A percentile compares a stretch with the other conserved stretches of the same genome.
phyloP scores from a whole-genome alignment of 2,888 invertebrate species.

The Halictus ligatus region DNA sequence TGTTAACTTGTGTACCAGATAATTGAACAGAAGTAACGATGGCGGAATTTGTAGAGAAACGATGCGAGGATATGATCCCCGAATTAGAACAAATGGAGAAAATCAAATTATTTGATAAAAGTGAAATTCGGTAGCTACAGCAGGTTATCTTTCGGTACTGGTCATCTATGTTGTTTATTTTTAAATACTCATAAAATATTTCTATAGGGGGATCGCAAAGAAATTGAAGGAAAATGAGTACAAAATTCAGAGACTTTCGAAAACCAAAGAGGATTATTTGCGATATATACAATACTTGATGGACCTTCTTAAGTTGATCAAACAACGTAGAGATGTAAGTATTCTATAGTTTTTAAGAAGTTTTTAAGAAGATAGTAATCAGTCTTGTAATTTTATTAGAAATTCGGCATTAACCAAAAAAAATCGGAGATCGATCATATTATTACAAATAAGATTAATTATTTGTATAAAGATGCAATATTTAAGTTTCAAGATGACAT shows the following conservation, averaged over 20 bases:
- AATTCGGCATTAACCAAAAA: constrained; percentile 86
- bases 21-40: constrained; percentile 83
- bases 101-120: constrained; percentile 88
- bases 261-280: constrained; percentile 89
- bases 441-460: constrained; percentile 90
- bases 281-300: constrained; percentile 90
- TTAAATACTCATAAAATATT: background rate
- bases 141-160: constrained; percentile 18
- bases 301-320: constrained; percentile 88
- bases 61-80: constrained; percentile 91
- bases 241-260: constrained; percentile 88
- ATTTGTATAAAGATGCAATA: constrained; percentile 90
- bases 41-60: constrained; percentile 93
- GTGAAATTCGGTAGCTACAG: constrained; percentile 88
- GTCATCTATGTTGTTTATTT: background rate
- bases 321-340: constrained; percentile 86
- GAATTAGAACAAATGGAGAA: constrained; percentile 93
- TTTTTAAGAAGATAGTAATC: background rate
- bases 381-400: constrained; percentile 72
- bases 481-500: constrained; percentile 90
- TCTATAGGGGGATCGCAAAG: constrained; percentile 87
- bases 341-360: background rate
- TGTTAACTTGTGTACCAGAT: background rate
- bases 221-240: constrained; percentile 90
- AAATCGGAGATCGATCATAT: constrained; percentile 88